Evolutionary conservation across 2,888 invertebrate species (phyloP), one percentile per base, ranked within the genome.

Genomic region (Andrena fulva): DNA sequence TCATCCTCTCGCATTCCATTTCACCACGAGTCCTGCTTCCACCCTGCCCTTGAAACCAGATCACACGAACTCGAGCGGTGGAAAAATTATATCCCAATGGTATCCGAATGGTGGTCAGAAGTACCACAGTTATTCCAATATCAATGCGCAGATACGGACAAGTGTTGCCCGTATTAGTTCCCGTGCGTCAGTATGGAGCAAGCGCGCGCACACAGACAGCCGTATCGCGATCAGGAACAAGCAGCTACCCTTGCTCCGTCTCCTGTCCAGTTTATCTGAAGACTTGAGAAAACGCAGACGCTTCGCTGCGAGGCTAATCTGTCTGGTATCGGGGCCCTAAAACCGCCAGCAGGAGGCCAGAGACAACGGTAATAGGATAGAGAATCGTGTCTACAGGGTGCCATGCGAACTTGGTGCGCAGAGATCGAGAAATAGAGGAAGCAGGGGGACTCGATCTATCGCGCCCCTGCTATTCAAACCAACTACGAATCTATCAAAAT

Each of bases 241-340:
- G 59, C 77, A 77, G 69, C 79, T 80, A 80, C 69, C 85, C 79
- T 75, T 73, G 71, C 82, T 59, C 33, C 81, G 56, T 48, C 42
- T 42, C 63, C 83, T 81, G 79, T 56, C 67, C 67, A 72, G 71
- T 80, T 90, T 89, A 88, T 88, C 90, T 86, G 77, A 56, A 75
- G 77, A 78, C 82, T 88, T 87, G 90, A 90, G 89, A 88, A 87
- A 89, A 89, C 81, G 88, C 90, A 90, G 90, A 90, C 86, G 84
- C 88, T 88, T 27, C 85, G 80, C 68, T 73, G 87, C 77, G 78
- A 71, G 71, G 73, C 84, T 90, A 90, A 90, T 90, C 90, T 86
- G 82, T 64, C 72, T 72, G 78, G 80, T 89, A 89, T 90, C 90
- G 77, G 67, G 76, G 70, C 78, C 86, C 87, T 88, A 88, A 90